Evolutionary conservation across 1,140 invertebrate species (phyloP).

Genomic region (Monochamus saltuarius): DNA sequence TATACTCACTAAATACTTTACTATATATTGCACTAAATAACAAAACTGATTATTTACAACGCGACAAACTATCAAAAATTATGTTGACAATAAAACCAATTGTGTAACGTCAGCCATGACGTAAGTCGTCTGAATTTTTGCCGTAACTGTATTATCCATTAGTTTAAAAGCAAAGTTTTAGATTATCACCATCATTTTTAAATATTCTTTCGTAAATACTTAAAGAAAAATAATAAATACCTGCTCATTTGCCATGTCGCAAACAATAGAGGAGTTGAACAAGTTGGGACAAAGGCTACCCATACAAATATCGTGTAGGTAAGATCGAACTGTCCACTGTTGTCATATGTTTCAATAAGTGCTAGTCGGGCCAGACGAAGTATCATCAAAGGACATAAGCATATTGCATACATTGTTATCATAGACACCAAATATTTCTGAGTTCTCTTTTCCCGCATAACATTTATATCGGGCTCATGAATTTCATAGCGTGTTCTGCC

Average conservation of each 20-base stretch:
- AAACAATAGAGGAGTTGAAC: slow-evolving; percentile 66
- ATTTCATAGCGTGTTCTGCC: slow-evolving; percentile 46
- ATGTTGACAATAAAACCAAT: too few species aligned
- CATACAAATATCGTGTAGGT: slow-evolving; percentile 70
- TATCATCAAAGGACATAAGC: slow-evolving; percentile 68
- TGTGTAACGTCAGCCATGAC: too few species aligned
- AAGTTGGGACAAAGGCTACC: slow-evolving; percentile 69
- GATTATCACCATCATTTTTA: too few species aligned
- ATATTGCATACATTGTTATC: slow-evolving; percentile 65
- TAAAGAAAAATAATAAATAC: slow-evolving; percentile 37
- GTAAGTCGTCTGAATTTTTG: too few species aligned
- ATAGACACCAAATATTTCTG: slow-evolving; percentile 69
- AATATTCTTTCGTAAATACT: too few species aligned
- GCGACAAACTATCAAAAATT: too few species aligned
- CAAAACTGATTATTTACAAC: too few species aligned
- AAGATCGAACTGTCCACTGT: slow-evolving; percentile 67
- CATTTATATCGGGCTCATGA: slow-evolving; percentile 64
- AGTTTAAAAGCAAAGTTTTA: too few species aligned
- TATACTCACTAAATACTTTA: too few species aligned
- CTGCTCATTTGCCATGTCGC: slow-evolving; percentile 66
- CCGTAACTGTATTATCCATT: too few species aligned
- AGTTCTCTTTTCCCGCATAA: slow-evolving; percentile 64
- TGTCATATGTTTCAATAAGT: slow-evolving; percentile 69
- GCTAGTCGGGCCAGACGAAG: slow-evolving; percentile 65
- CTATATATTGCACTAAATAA: too few species aligned